These are phyloP conservation scores for Clupea harengus DNA, from an alignment of 2,113 vertebrate genomes.

Conservation along the genomic window DNA sequence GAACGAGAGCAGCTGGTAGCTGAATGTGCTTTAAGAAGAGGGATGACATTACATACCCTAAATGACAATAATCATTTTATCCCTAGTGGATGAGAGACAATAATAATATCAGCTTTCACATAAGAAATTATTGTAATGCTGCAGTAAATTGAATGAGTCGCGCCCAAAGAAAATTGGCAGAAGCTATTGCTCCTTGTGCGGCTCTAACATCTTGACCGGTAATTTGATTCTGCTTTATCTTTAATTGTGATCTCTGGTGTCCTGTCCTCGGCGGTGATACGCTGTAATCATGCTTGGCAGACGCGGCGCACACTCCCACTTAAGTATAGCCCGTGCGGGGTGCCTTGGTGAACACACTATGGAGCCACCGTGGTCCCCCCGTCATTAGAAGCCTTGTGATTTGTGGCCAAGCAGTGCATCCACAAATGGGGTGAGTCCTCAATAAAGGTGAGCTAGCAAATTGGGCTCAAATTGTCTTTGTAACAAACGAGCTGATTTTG, in stretches of 20 bases:
- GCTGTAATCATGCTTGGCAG: not conserved
- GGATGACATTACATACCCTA: not conserved
- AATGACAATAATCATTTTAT: constrained; percentile 8
- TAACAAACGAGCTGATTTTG: not conserved
- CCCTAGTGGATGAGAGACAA: not conserved
- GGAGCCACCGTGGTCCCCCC: too few relatives aligned
- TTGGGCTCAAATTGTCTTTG: not conserved
- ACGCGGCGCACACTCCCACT: too few relatives aligned
- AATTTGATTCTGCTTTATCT: constrained; percentile 8
- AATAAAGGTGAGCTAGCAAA: not conserved
- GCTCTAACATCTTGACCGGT: not conserved
- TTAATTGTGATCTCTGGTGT: not conserved
- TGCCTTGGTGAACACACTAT: too few relatives aligned
- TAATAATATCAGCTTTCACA: not conserved
- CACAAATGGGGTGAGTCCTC: not conserved
- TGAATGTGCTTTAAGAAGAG: not conserved
- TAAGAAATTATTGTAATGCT: not conserved
- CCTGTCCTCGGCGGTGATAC: not conserved
- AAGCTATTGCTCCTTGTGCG: not conserved
- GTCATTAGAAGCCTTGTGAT: not conserved
- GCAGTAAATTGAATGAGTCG: not conserved
- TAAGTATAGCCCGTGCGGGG: too few relatives aligned
- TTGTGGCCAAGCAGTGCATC: not conserved
- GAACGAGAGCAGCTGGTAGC: not conserved
- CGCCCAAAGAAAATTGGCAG: constrained; percentile 7